Conservation (phyloP, 2,888 invertebrate genomes). For the Eurytoma californica region DNA sequence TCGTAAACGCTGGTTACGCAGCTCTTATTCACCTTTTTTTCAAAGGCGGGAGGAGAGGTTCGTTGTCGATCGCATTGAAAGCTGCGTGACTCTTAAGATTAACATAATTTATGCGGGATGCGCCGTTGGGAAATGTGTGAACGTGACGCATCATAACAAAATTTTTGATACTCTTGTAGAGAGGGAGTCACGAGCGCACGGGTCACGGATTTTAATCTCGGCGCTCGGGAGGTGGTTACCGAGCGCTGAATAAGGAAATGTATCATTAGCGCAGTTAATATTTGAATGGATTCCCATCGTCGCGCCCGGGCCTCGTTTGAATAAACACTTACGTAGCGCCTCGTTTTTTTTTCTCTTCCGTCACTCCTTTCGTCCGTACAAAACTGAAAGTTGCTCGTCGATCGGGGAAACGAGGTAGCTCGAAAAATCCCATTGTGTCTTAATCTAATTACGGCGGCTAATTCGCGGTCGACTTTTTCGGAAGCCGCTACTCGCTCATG, state of each 20-base stretch:
- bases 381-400: neutral
- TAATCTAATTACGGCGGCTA: neutral
- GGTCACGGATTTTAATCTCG: conserved; percentile 18
- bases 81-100: neutral
- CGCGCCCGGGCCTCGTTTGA: no score
- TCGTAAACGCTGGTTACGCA: neutral
- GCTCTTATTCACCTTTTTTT: neutral
- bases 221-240: no score
- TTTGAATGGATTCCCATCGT: no score
- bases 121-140: neutral
- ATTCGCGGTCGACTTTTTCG: no score
- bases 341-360: neutral
- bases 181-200: conserved; percentile 4
- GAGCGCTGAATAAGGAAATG: no score
- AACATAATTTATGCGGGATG: conserved; percentile 27
- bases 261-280: no score
- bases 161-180: neutral
- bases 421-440: neutral
- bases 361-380: neutral
- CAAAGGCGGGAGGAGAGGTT: neutral
- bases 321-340: no score
- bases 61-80: neutral
- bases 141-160: conserved; percentile 25
- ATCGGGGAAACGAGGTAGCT: neutral
- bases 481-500: neutral